Conservation (phyloP, 2,888 invertebrate genomes). For the Leptinotarsa rubiginosa region DNA sequence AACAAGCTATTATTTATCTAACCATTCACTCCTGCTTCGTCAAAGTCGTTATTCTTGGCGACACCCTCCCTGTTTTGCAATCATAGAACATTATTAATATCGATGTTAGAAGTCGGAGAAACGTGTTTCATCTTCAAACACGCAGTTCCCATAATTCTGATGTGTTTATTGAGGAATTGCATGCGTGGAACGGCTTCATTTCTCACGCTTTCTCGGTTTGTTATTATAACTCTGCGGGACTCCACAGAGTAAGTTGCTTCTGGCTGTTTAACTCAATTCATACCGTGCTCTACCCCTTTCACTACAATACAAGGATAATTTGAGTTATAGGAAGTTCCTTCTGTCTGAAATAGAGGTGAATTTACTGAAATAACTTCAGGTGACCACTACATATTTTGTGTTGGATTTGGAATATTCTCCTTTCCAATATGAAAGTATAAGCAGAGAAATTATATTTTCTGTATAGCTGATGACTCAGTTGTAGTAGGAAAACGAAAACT, state of each 20-base stretch:
- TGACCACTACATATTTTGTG: neutral
- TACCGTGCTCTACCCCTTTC: conserved; percentile 38
- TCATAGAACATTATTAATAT: conserved; percentile 41
- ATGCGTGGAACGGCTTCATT: conserved; percentile 58
- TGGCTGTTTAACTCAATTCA: conserved; percentile 41
- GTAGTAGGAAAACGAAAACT: no score
- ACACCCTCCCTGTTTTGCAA: conserved; percentile 35
- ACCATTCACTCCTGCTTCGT: conserved; percentile 5
- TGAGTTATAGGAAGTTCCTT: neutral
- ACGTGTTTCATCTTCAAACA: conserved; percentile 42
- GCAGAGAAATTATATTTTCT: no score
- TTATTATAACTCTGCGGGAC: conserved; percentile 55
- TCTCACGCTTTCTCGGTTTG: conserved; percentile 56
- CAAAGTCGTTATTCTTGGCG: conserved; percentile 19
- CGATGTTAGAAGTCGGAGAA: conserved; percentile 31
- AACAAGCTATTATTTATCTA: neutral
- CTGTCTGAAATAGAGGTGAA: no score
- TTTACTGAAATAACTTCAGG: neutral
- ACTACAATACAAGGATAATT: neutral
- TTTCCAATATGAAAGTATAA: no score
- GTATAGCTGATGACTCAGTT: no score
- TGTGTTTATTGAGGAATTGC: conserved; percentile 54
- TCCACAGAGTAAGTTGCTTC: conserved; percentile 40
- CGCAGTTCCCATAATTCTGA: conserved; percentile 48
- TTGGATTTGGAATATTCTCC: no score